These are phyloP conservation scores for Tragulus kanchil DNA, from an alignment of 2,113 vertebrate genomes.

Conservation along the genomic window DNA sequence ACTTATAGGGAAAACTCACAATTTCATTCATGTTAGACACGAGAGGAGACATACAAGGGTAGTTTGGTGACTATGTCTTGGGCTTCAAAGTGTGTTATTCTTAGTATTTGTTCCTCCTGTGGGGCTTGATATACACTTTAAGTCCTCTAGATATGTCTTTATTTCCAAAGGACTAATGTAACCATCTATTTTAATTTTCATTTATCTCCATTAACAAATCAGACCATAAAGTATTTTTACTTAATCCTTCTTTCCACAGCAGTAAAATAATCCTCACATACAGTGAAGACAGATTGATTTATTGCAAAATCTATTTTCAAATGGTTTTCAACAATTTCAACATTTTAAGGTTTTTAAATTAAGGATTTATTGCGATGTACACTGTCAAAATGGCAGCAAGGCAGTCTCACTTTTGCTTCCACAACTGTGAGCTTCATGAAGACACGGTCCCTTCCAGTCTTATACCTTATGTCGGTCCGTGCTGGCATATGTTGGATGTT, in stretches of 20 bases:
- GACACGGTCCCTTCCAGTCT: background rate
- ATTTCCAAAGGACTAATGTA: background rate
- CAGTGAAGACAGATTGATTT: background rate
- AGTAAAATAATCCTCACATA: constrained; percentile 7
- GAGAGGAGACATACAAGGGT: background rate
- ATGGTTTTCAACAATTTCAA: background rate
- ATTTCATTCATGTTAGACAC: constrained; percentile 12
- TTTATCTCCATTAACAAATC: background rate
- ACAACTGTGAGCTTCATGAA: background rate
- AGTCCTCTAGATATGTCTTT: background rate
- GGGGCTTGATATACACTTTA: background rate
- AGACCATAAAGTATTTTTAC: constrained; percentile 21
- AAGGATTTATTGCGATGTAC: background rate
- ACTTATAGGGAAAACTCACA: background rate
- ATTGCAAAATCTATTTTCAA: background rate
- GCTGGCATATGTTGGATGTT: constrained; percentile 27
- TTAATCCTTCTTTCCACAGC: background rate
- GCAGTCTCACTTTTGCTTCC: background rate
- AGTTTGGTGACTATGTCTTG: background rate
- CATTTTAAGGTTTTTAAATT: constrained; percentile 30
- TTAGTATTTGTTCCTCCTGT: background rate
- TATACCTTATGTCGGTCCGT: background rate
- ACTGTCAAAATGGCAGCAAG: background rate
- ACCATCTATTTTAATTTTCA: background rate
- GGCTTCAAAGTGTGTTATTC: background rate